These are phyloP conservation scores for Dicerorhinus sumatrensis DNA, from an alignment of 2,113 vertebrate genomes.

Conservation along the genomic window DNA sequence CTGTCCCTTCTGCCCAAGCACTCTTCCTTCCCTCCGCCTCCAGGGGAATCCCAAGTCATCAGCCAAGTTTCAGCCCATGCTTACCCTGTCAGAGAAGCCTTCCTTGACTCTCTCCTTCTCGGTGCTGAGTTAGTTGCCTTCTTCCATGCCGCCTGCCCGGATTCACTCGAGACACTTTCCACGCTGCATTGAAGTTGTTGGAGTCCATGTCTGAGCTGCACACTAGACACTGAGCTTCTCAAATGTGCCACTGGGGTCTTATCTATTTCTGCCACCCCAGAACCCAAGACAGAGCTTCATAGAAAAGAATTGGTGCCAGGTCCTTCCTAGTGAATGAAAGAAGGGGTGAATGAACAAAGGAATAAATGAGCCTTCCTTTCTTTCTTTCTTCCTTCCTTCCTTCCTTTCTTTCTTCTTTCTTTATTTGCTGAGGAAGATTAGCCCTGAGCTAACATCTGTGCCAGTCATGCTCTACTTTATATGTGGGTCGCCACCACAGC, in stretches of 20 bases:
- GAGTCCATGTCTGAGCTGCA: rapidly evolving
- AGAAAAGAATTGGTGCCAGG: background rate
- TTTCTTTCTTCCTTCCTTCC: background rate
- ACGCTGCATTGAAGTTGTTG: rapidly evolving
- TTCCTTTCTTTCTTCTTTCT: too few species aligned
- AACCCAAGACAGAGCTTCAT: background rate
- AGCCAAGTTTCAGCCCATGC: background rate
- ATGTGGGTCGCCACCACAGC: too few species aligned
- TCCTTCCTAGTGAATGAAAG: background rate
- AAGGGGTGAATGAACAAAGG: rapidly evolving
- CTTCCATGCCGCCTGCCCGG: rapidly evolving
- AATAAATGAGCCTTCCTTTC: too few species aligned
- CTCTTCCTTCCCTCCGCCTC: background rate
- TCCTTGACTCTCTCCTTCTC: background rate
- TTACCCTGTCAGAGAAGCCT: background rate
- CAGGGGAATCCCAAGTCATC: too few species aligned
- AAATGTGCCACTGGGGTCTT: rapidly evolving
- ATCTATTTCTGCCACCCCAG: background rate
- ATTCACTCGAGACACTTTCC: rapidly evolving
- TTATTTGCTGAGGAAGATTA: too few species aligned
- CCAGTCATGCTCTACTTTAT: too few species aligned
- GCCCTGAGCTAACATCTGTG: too few species aligned
- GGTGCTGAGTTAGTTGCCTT: background rate
- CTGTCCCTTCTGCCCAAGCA: background rate
- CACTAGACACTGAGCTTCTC: background rate